Conservation (phyloP, 2,113 vertebrate genomes). For the Myrmecophaga tridactyla region DNA sequence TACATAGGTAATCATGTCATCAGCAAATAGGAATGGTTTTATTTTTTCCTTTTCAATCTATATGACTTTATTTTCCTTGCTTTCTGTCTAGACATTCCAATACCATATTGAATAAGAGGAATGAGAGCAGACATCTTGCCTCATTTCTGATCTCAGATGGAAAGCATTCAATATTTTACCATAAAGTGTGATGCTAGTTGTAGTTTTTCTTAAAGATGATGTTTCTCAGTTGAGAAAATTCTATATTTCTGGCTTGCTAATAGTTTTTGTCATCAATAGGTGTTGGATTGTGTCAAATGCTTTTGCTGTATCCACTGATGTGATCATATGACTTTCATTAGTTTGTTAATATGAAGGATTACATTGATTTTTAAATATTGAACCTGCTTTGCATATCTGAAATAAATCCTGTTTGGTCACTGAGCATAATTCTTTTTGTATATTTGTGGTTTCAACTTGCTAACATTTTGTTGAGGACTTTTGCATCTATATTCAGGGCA, state of each 20-base stretch:
- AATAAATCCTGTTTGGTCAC: not conserved
- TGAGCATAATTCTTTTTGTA: not conserved
- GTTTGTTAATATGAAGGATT: not conserved
- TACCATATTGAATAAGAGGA: not conserved
- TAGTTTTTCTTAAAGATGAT: not conserved
- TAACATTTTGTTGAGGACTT: not conserved
- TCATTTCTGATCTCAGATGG: too few species aligned
- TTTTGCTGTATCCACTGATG: not conserved
- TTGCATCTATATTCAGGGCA: not conserved
- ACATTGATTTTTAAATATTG: not conserved
- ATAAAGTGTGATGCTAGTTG: not conserved
- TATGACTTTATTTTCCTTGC: not conserved
- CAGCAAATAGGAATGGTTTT: not conserved
- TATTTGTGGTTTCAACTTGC: not conserved
- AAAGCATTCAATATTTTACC: not conserved
- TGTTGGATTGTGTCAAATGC: not conserved
- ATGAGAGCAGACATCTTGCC: not conserved
- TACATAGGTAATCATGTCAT: not conserved
- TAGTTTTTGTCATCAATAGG: not conserved
- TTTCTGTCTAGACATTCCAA: not conserved
- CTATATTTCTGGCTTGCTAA: not conserved
- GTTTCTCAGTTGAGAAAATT: not conserved
- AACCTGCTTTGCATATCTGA: not conserved
- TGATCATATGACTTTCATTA: not conserved
- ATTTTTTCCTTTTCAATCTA: not conserved